A percentile compares a stretch with the other conserved stretches of the same genome.
Conservation (phyloP, 2,113 vertebrate species). For the Columba livia region DNA sequence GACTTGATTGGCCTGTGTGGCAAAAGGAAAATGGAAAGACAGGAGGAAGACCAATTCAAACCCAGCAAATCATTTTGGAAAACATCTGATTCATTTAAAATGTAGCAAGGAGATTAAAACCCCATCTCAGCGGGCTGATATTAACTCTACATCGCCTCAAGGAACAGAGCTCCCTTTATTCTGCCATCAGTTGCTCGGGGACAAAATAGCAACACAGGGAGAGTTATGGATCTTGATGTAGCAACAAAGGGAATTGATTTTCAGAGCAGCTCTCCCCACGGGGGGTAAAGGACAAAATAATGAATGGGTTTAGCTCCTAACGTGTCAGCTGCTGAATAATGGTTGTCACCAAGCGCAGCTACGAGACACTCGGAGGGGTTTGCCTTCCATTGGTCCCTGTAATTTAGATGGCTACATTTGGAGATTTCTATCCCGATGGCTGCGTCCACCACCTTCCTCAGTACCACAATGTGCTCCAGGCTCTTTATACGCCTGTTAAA, state of each 20-base stretch:
- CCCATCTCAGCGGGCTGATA: background rate
- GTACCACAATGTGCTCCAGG: background rate
- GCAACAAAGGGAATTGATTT: conserved; percentile 33
- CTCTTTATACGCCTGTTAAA: background rate
- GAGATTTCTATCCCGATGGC: rapidly evolving
- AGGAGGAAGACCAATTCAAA: background rate
- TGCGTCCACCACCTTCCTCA: rapidly evolving
- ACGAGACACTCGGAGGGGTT: background rate
- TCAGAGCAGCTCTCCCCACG: background rate
- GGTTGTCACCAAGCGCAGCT: background rate
- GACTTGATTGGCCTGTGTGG: background rate
- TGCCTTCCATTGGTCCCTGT: background rate
- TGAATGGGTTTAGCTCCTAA: background rate
- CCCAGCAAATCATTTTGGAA: conserved; percentile 14
- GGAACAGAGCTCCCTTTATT: conserved; percentile 8
- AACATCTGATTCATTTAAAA: conserved; percentile 33
- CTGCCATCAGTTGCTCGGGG: background rate
- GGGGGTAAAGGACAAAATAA: background rate
- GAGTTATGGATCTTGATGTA: background rate
- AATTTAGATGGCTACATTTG: background rate
- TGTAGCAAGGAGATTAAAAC: conserved; percentile 15
- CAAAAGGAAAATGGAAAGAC: background rate
- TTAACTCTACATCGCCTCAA: background rate
- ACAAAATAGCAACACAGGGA: background rate
- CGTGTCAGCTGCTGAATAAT: background rate